phyloP scores from a whole-genome alignment of 2,113 vertebrate genomes.

The Leucoraja erinaceus region DNA sequence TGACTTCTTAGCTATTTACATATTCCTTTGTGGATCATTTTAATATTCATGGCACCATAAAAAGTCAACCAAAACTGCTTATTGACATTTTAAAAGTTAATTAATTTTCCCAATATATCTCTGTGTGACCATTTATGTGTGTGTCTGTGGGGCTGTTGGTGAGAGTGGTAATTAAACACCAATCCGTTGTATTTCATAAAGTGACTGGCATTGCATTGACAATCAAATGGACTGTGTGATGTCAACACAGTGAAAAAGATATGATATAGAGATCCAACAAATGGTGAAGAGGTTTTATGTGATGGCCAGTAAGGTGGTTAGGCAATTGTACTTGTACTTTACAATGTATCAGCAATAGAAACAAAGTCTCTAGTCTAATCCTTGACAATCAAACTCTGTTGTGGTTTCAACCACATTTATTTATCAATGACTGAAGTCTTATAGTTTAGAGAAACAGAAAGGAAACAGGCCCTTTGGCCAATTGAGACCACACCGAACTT shows the following conservation, averaged over 20 bases:
- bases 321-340: not conserved
- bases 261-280: not conserved
- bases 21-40: not conserved
- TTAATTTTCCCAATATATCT: not conserved
- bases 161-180: not conserved
- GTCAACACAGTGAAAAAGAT: not conserved
- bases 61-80: not conserved
- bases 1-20: not conserved
- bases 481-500: no score
- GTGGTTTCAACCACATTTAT: not conserved
- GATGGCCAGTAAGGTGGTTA: no score
- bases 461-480: no score
- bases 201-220: not conserved
- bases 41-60: not conserved
- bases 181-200: not conserved
- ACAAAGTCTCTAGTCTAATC: not conserved
- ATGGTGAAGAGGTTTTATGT: not conserved
- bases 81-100: not conserved
- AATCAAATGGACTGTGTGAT: not conserved
- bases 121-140: not conserved
- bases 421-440: not conserved
- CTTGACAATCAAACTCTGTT: not conserved
- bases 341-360: not conserved
- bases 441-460: no score
- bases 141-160: not conserved